These are phyloP conservation scores for Ia io DNA, from an alignment of 2,113 vertebrate species.

Conservation along the genomic window DNA sequence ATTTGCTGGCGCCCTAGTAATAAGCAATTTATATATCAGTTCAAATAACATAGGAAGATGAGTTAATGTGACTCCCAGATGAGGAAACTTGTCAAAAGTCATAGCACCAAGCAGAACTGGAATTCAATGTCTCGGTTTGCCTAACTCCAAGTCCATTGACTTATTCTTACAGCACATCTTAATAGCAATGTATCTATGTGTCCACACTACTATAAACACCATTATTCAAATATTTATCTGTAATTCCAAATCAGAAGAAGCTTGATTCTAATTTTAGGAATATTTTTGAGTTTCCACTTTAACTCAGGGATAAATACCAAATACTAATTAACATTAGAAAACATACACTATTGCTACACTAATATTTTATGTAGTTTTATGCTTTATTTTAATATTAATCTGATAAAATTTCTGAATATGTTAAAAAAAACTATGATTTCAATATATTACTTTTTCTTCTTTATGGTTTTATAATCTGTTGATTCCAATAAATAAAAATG, in stretches of 20 bases:
- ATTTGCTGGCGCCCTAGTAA: background rate
- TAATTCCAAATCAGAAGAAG: constrained; percentile 22
- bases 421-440: background rate
- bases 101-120: background rate
- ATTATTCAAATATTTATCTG: background rate
- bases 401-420: background rate
- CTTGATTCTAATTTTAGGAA: constrained; percentile 11
- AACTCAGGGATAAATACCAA: background rate
- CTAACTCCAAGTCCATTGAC: background rate
- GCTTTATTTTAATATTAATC: background rate
- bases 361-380: background rate
- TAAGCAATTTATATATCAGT: background rate
- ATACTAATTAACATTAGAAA: background rate
- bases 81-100: background rate
- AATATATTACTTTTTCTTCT: background rate
- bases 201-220: background rate
- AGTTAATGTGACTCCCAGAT: background rate
- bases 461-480: background rate
- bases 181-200: background rate
- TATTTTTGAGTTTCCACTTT: background rate
- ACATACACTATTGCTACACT: background rate
- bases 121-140: background rate
- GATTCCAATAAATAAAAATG: background rate
- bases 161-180: background rate
- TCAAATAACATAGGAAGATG: background rate